phyloP scores from a whole-genome alignment of 2,797 vertebrate genomes.

The Sebastes taczanowskii region DNA sequence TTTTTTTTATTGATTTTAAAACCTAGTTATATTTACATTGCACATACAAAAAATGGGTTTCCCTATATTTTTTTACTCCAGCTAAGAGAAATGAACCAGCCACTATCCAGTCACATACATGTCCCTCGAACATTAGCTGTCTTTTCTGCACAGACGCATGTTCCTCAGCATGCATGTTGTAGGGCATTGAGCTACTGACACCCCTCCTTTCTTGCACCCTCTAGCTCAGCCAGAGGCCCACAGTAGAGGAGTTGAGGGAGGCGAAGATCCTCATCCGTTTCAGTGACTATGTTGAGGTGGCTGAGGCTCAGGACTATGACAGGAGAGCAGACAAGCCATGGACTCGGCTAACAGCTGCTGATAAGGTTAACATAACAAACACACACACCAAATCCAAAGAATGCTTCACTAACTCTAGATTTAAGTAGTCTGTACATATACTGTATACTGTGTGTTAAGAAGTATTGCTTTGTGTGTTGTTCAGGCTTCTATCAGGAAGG shows the following conservation, averaged over 20 bases:
- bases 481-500: slow-evolving; percentile 99
- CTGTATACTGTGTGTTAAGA: neutral
- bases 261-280: slow-evolving; percentile 98
- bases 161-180: neutral
- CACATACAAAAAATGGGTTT: neutral
- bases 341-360: slow-evolving; percentile 95
- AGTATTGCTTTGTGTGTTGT: slow-evolving; percentile 28
- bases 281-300: slow-evolving; percentile 97
- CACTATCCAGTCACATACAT: neutral
- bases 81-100: neutral
- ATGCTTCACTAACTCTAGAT: neutral
- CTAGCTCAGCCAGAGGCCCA: slow-evolving; percentile 96
- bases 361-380: slow-evolving; percentile 84
- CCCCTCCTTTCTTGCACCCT: neutral
- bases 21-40: neutral
- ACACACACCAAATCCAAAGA: neutral
- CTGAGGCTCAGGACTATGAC: slow-evolving; percentile 97
- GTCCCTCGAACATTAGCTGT: neutral
- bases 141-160: neutral
- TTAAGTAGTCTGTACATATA: neutral
- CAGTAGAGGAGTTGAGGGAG: slow-evolving; percentile 94
- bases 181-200: neutral
- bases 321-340: slow-evolving; percentile 96
- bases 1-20: neutral
- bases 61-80: neutral